phyloP scores from a whole-genome alignment of 2,797 vertebrate genomes.

The Muscicapa comitata region DNA sequence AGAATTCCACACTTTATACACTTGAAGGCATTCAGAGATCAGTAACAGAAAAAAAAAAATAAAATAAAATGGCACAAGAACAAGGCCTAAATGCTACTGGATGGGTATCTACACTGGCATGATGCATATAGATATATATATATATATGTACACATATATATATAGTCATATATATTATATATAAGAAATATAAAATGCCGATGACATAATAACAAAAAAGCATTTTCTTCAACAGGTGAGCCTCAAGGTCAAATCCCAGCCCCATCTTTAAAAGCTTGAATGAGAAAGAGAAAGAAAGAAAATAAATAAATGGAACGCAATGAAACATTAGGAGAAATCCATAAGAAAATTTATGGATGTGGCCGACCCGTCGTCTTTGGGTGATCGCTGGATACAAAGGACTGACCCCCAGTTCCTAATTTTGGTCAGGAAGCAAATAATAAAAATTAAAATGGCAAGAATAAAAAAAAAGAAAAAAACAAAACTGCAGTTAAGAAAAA shows the following conservation, averaged over 20 bases:
- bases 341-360: slow-evolving; percentile 78
- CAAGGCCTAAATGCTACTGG: slow-evolving; percentile 63
- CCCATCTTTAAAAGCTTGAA: slow-evolving; percentile 66
- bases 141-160: slow-evolving; percentile 73
- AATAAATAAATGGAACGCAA: neutral
- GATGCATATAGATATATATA: slow-evolving; percentile 57
- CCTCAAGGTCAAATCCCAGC: slow-evolving; percentile 50
- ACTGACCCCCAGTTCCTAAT: slow-evolving; percentile 34
- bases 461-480: neutral
- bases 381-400: slow-evolving; percentile 19
- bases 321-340: slow-evolving; percentile 56
- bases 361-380: slow-evolving; percentile 56
- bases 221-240: neutral
- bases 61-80: slow-evolving; percentile 64
- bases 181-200: slow-evolving; percentile 79
- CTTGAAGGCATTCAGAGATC: slow-evolving; percentile 81
- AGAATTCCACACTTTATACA: slow-evolving; percentile 82
- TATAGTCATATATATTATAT: slow-evolving; percentile 81
- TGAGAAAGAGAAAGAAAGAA: slow-evolving; percentile 8
- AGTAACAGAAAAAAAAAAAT: slow-evolving; percentile 30
- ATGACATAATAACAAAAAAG: slow-evolving; percentile 63
- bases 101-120: slow-evolving; percentile 73
- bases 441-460: neutral
- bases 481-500: neutral
- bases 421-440: slow-evolving; percentile 50